Base-by-base conservation (phyloP, 2,113 vertebrate species). In the Trematocara zebra region DNA sequence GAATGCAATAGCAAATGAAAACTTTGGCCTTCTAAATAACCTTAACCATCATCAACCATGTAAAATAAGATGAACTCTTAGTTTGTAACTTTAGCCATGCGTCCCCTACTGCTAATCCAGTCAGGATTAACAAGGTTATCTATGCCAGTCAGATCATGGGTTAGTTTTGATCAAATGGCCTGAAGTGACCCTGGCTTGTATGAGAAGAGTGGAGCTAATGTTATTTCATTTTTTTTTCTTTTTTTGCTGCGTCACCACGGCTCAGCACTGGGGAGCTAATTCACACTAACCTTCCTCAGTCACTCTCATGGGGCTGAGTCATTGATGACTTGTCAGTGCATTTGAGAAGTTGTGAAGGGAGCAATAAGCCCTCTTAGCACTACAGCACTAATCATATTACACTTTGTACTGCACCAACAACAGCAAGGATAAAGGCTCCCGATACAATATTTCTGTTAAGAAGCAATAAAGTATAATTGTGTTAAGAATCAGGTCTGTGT, bases 261-360 rank as follows among this genome's bases (percentile, higher is more conserved):
- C 53, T 89, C 87, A 87, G 33, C 69, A 57, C 40, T 6, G 5
- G 26, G 76, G 51, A 52, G 80, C 69, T 82, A 86, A 91, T 91
- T 87, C 72, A 90, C 82, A 56, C 79, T 87, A 86, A 91, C 85
- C 88, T 83, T 76, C 53, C 81, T 67, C 12, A 3, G 37, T 53
- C 18, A 1, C 57, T 61, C 67, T 78, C 11, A 2, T 82, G 20
- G 8, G 28, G 82, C 84, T 86, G 84, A 88, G 79, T 91, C 88
- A 90, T 12, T 80, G 92, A 89, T 57, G 59, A 80, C 80, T 57
- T 87, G 87, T 89, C 90, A 85, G 56, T 81, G 79, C 44, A 78
- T 82, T 86, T 85, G 85, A 84, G 51, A 79, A 74, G 85, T 88
- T 69, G 85, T 67, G 78, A 88, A 86, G 78, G 72, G 57, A 86